phyloP scores from a whole-genome alignment of 2,888 invertebrate species.

The Aleiodes leptofemur region DNA sequence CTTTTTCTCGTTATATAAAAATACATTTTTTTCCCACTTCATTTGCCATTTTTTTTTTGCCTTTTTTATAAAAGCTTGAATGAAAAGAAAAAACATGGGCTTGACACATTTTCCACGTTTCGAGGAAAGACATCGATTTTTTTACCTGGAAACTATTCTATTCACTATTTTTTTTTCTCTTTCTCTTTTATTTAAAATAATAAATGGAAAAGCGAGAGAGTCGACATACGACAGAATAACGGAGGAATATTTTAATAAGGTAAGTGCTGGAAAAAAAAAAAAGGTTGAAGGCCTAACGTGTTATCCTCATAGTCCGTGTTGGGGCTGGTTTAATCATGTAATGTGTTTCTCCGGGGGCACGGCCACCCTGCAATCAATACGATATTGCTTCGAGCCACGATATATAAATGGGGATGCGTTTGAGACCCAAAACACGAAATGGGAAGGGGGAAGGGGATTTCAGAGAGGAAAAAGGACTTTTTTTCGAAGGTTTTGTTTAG shows the following conservation, averaged over 20 bases:
- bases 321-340: constrained; percentile 75
- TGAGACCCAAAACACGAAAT: constrained; percentile 63
- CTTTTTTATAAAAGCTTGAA: not conserved
- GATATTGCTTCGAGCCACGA: constrained; percentile 70
- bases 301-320: constrained; percentile 57
- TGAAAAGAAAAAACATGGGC: constrained; percentile 5
- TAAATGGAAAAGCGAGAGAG: constrained; percentile 33
- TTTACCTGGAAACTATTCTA: not conserved
- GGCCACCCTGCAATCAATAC: constrained; percentile 73
- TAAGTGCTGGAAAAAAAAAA: constrained; percentile 69
- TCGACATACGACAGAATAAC: constrained; percentile 9
- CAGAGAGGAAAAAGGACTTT: constrained; percentile 1
- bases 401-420: constrained; percentile 66
- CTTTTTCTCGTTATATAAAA: too few species aligned
- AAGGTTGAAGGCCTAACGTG: constrained; percentile 63
- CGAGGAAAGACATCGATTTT: constrained; percentile 22
- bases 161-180: not conserved
- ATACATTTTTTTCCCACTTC: too few species aligned
- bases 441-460: constrained; percentile 29
- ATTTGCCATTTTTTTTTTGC: not conserved
- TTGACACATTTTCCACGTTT: constrained; percentile 26
- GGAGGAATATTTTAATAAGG: constrained; percentile 75
- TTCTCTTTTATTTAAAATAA: constrained; percentile 11
- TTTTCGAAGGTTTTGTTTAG: too few species aligned
- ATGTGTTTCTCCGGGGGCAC: constrained; percentile 71